Evolutionary conservation across 1,140 invertebrate genomes (phyloP), one percentile per base, ranked within the genome.

Genomic region (Polyergus mexicanus): DNA sequence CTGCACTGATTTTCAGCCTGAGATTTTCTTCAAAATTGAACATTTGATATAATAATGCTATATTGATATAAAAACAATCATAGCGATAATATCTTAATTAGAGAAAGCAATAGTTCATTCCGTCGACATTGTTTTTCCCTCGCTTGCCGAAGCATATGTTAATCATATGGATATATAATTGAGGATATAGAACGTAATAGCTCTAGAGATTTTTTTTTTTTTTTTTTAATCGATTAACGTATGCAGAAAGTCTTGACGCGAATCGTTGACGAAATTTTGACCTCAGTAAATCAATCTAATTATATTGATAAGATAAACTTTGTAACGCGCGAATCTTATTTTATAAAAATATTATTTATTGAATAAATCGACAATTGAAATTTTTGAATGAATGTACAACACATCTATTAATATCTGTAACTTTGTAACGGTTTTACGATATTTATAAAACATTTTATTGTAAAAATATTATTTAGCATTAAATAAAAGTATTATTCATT

Each of bases 51-150:
- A 63, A 89, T 86, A 81, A 63, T 71, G 38, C 44, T 68, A 25
- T 28, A 28, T 3, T 32, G 25, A 38, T 5, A 65, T 87, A 60
- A 75, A 78, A 86, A 62, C 56, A 60, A n/a, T 16, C 66, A 25
- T 78, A 28, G 54, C 38, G 77, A 78, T 62, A 47, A 44, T 28
- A 28, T 16, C 86, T 81, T 86, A 88, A 89, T 90, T 72, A 81
- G 56, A 88, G 84, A 77, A 84, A 85, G 22, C 69, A 87, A 89
- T 88, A 77, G 58, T 77, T 89, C 74, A 76, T 89, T 75, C 72
- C 38, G 56, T 44, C 51, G 35, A 54, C 58, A 56, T 86, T 80
- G 41, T 89, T 75, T 72, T 25, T 11, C 4, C 19, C n/a, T 13
- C 16, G 44, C 35, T 76, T 56, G 7, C 6, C 19, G 25, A n/a